Evolutionary conservation across 1,140 invertebrate species (phyloP), one percentile per base, ranked within the genome.

Genomic region (Brachionus plicatilis): DNA sequence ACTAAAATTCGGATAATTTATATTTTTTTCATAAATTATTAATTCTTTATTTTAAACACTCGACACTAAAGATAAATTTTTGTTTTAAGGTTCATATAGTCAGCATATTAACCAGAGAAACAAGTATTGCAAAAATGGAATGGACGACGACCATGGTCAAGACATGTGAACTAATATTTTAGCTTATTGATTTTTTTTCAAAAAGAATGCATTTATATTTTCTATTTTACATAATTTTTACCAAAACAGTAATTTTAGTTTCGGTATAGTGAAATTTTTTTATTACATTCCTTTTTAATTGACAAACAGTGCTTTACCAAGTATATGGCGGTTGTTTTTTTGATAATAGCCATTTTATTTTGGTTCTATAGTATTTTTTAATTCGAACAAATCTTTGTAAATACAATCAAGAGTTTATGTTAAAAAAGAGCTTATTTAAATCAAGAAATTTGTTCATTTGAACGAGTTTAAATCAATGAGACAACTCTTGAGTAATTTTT

Each of bases 51-150:
- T 37, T 37, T 37, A 37, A 37, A 37, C 0, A 37, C 1, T 37
- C 2, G 33, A 7, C 33, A 37, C 0, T 6, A 37, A 37, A 37
- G 6, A 14, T 12, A 14, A 29, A 68, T 37, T 29, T 24, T 45
- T 45, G 2, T 17, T 27, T 68, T 17, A 24, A 72, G 68, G 82
- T 12, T 83, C 82, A 47, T 83, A 83, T 33, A 68, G 60, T 27
- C 82, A 83, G 20, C 82, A 83, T 72, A 72, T 83, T 8, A 83
- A 83, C 70, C 82, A 83, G 47, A 37, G 82, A 24, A 83, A 83
- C 17, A 83, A 83, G 37, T 83, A 83, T 70, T 83, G 82, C 70
- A 68, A 68, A 47, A 53, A 37, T 41, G 82, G 79, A 45, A 47
- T 47, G 7, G 79, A 82, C 29, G 65, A 82, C 27, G 79, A 82